Base-by-base conservation (phyloP, 2,888 invertebrate species). In the Rhimphoctona megacephalus region DNA sequence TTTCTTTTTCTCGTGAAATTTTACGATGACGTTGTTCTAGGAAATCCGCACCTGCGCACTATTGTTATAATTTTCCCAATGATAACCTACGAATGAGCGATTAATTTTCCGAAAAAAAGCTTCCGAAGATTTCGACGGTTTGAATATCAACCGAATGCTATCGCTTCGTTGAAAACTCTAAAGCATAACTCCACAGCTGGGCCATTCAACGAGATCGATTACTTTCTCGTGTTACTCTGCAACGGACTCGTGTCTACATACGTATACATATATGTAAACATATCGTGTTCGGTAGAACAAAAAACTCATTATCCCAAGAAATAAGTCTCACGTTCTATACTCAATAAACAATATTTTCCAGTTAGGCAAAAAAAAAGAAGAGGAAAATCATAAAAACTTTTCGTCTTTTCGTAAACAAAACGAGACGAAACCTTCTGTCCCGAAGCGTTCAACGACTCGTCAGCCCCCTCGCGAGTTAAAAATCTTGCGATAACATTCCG, bases 201-300 rank as follows among this genome's bases (percentile, higher is more conserved):
- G 52, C 46, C 66, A 54, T 52, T 46, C 49, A 39, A 74, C 79
- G 52, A 46, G 64, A 86, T 83, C 83, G 83, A 86, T 86, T 81
- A 61, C 86, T 86, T 86, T 86, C 86, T 86, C 86, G 69, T 46
- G 81, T 86, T 84, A 84, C 86, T 33, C 57, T 49, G 61, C 61
- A 61, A 25, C 25, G 25, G 30, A 25, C 57, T 25, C 9, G 9
- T 30, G 54, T 67, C 9, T n/a, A 67, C 17, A 39, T 22, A 36
- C 8, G 19, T 25, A 49, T 46, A 61, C 30, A 46, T 83, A 39
- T 64, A 54, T 19, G n/a, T 14, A 36, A 39, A 30, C 70, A 46
- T 36, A 43, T 66, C 36, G 6, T 19, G 30, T 64, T 66, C 46
- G 8, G 33, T 57, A 17, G 17, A 70, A 69, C 30, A 61, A 30